Evolutionary conservation across 2,113 vertebrate genomes (phyloP), one percentile per base, ranked within the genome.

Genomic region (Grammomys dolichurus): DNA sequence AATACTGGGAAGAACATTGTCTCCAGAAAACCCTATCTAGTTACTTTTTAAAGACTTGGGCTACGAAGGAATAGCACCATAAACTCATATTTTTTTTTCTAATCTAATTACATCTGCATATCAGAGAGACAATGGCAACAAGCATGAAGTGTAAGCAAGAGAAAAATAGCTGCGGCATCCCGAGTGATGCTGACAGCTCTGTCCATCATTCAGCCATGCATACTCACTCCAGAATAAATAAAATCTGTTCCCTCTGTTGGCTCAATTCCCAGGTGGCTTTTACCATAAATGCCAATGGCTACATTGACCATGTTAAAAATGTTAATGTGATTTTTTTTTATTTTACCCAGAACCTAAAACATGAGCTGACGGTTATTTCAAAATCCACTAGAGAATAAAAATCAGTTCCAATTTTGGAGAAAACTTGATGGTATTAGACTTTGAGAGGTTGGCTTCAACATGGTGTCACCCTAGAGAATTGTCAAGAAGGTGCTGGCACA

Each of bases 281-380:
- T 56, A 63, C 7, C 70, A 54, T 36, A 17, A 11, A 91, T 10
- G 19, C 60, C 87, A 72, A 58, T 76, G 36, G 76, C 22, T n/a
- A 43, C 7, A 54, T 5, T 36, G 48, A 69, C 14, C 3, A 0
- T 43, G 69, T 54, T 78, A 95, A 60, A 82, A 78, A 11, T 54
- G 51, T 84, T 82, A 69, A 91, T 46, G 65, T 77, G 70, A 78
- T 33, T 54, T 82, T 89, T 73, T 14, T 51, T 40, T 9, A 63
- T 72, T 88, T 54, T 28, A 73, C 36, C 56, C 43, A 22, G 33
- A 63, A 94, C 24, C 51, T 86, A 95, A 58, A 91, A 36, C 7
- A 89, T 43, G 46, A 91, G 72, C 84, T 82, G 90, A 33, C 31
- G 46, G 67, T 43, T 95, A 51, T 91, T 86, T 94, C 46, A 2